Conservation (phyloP, 2,113 vertebrate species). For the Malurus melanocephalus region DNA sequence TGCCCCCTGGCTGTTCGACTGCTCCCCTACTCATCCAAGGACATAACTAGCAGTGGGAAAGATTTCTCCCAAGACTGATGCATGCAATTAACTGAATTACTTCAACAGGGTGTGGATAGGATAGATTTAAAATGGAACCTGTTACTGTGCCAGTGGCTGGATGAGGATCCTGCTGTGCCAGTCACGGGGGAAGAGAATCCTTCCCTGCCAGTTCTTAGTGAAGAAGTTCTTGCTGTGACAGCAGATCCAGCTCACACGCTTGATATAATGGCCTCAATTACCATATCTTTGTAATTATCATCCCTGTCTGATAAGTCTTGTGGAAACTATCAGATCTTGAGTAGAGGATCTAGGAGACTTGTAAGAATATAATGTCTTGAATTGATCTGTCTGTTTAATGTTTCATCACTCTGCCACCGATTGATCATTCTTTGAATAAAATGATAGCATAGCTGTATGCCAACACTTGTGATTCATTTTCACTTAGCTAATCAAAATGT, state of each 20-base stretch:
- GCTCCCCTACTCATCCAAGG: slow-evolving; percentile 30
- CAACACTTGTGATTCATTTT: slow-evolving; percentile 69
- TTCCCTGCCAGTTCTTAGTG: slow-evolving; percentile 55
- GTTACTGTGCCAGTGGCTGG: slow-evolving; percentile 59
- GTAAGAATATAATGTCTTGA: slow-evolving; percentile 52
- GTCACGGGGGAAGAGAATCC: slow-evolving; percentile 34
- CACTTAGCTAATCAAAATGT: slow-evolving; percentile 73
- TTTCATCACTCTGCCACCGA: slow-evolving; percentile 57
- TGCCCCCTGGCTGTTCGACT: neutral
- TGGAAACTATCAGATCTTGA: slow-evolving; percentile 49
- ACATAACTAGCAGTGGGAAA: slow-evolving; percentile 51
- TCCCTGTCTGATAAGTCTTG: slow-evolving; percentile 48
- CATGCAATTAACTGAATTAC: slow-evolving; percentile 71
- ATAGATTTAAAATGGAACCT: slow-evolving; percentile 65
- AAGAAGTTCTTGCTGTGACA: slow-evolving; percentile 68
- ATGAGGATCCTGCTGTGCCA: slow-evolving; percentile 57
- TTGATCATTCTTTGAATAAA: slow-evolving; percentile 70
- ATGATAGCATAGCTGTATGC: slow-evolving; percentile 52
- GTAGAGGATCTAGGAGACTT: slow-evolving; percentile 36
- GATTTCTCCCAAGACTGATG: slow-evolving; percentile 59
- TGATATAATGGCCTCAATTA: slow-evolving; percentile 71
- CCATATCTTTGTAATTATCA: slow-evolving; percentile 71
- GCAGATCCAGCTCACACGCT: slow-evolving; percentile 53
- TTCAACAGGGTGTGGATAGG: slow-evolving; percentile 48
- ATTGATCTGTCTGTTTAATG: slow-evolving; percentile 61